phyloP scores from a whole-genome alignment of 1,140 invertebrate genomes.

The Drosophila ogumai region DNA sequence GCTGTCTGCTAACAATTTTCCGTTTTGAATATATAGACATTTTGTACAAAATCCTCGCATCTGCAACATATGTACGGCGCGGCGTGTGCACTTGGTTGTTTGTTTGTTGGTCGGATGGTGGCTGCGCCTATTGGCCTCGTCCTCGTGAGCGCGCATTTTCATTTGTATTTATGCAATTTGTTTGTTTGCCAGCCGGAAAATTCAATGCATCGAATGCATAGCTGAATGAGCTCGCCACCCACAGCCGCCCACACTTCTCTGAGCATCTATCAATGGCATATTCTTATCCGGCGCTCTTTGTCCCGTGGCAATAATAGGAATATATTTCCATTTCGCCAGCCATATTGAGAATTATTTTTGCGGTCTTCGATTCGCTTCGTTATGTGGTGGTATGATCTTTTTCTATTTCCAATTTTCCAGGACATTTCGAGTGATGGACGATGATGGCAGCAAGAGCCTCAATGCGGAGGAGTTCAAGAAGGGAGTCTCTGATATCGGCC shows the following conservation, averaged over 20 bases:
- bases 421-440: slow-evolving; percentile 95
- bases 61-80: slow-evolving; percentile 54
- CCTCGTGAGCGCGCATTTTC: slow-evolving; percentile 66
- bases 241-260: neutral
- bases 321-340: slow-evolving; percentile 49
- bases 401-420: slow-evolving; percentile 85
- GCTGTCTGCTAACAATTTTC: slow-evolving; percentile 74
- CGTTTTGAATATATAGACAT: slow-evolving; percentile 81
- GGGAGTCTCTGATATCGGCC: slow-evolving; percentile 92
- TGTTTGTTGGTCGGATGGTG: slow-evolving; percentile 41
- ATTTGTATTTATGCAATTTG: slow-evolving; percentile 83
- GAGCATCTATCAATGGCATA: slow-evolving; percentile 42
- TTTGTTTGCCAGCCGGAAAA: slow-evolving; percentile 80
- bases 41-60: slow-evolving; percentile 74
- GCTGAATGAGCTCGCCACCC: slow-evolving; percentile 17
- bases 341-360: slow-evolving; percentile 39
- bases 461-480: slow-evolving; percentile 93
- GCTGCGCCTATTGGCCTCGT: slow-evolving; percentile 53
- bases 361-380: slow-evolving; percentile 4
- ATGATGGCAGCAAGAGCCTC: slow-evolving; percentile 93
- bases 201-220: slow-evolving; percentile 75
- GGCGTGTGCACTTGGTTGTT: slow-evolving; percentile 37
- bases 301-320: slow-evolving; percentile 58
- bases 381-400: neutral
- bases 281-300: slow-evolving; percentile 57